Percentiles rank a stretch among this genome's conserved stretches.
phyloP scores from a whole-genome alignment of 2,888 invertebrate species.

The Aphidius colemani region DNA sequence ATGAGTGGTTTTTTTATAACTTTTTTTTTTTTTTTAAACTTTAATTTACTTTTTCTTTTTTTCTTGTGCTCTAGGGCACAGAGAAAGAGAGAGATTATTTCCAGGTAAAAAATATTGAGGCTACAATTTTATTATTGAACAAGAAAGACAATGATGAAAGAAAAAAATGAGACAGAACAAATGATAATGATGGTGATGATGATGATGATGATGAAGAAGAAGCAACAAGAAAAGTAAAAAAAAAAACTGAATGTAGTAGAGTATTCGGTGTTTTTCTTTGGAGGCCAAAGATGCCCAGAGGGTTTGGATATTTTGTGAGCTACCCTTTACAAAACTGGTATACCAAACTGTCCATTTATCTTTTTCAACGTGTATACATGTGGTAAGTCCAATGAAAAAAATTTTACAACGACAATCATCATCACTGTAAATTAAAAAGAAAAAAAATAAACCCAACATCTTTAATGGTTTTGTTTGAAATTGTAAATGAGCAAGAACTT shows the following conservation, averaged over 20 bases:
- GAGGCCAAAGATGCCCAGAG: no score
- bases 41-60: constrained; percentile 17
- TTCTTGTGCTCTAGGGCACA: constrained; percentile 4
- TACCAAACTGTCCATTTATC: neutral
- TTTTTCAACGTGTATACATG: neutral
- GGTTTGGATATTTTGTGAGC: no score
- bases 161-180: constrained; percentile 1
- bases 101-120: constrained; percentile 16
- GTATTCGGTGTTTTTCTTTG: no score
- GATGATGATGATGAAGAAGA: constrained; percentile 4
- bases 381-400: neutral
- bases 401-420: neutral
- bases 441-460: no score
- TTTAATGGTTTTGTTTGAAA: no score
- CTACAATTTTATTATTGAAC: constrained; percentile 32
- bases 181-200: constrained; percentile 20
- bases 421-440: no score
- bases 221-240: neutral
- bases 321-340: no score
- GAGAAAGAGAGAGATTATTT: constrained; percentile 3
- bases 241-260: no score
- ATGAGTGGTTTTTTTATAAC: neutral
- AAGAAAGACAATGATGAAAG: constrained; percentile 18
- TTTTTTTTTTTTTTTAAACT: constrained; percentile 5
- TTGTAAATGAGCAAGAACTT: neutral